Evolutionary conservation across 2,113 vertebrate genomes (phyloP), one percentile per base, ranked within the genome.

Genomic region (Talpa occidentalis): DNA sequence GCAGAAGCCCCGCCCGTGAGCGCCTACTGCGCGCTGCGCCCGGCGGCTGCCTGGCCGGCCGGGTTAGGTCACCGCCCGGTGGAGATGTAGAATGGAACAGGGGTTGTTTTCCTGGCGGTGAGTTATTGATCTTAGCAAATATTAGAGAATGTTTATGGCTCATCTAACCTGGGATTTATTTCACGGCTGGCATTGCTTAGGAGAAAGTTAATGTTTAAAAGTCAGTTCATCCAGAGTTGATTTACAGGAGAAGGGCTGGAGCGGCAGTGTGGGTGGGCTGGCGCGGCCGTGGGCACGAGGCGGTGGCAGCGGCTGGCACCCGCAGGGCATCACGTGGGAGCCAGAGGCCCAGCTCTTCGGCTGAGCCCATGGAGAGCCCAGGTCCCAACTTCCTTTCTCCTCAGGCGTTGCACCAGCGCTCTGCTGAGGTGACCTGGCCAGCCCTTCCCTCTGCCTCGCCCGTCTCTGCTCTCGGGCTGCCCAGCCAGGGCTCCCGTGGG

Each of bases 21-120:
- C 0, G 0, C 72, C n/a, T 30, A 24, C 40, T 26, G 1, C 30
- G 62, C 19, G 59, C 74, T 21, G 28, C 22, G 8, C 47, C 47
- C 56, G 62, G 32, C 21, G 0, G 4, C 26, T 3, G 22, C 2
- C 17, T 8, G 32, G 5, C 52, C 5, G 0, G 40, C 40, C 9
- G 16, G 35, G 28, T 66, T 6, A 28, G 30, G 37, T 30, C 32
- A 30, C 49, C 56, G 2, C 1, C 64, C 7, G 52, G 4, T 47
- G 42, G 64, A 59, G n/a, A 19, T 12, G 22, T 59, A 47, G 24
- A 26, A 28, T 26, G 52, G 40, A 26, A 70, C 10, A 17, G 16
- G 0, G 35, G 2, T 42, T 44, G 60, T 42, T 69, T 92, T 40
- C 28, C 0, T 32, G 44, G 32, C 21, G 14, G 6, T 21, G 30